Conservation (phyloP, 1,140 invertebrate species). For the Caenorhabditis brenneri region DNA sequence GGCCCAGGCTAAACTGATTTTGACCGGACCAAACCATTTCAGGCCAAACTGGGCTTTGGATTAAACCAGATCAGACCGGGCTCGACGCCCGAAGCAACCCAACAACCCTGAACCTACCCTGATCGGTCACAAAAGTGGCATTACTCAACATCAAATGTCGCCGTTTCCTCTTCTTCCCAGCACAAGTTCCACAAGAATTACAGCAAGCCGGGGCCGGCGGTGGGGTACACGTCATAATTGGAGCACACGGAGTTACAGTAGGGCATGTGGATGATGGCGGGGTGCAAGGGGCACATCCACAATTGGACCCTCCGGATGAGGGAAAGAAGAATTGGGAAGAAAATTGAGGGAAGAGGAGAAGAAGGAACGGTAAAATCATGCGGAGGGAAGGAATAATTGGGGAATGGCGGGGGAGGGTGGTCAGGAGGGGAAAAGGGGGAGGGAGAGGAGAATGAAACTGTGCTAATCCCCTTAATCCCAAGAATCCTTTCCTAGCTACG, state of each 20-base stretch:
- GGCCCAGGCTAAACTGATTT: too few relatives aligned
- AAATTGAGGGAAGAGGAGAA: neutral
- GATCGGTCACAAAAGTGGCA: slow-evolving; percentile 17
- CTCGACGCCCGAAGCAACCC: neutral
- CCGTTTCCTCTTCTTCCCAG: neutral
- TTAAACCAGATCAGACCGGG: too few relatives aligned
- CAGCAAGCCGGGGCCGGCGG: neutral
- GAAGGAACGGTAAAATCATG: neutral
- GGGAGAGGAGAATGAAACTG: neutral
- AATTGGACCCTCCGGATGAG: neutral
- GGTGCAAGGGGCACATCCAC: slow-evolving; percentile 24
- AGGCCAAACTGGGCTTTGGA: too few relatives aligned
- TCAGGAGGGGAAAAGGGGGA: neutral
- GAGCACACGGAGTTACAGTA: slow-evolving; percentile 8
- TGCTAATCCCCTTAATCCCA: slow-evolving; percentile 32
- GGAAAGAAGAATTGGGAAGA: neutral
- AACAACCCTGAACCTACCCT: neutral
- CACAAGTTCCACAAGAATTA: slow-evolving; percentile 34
- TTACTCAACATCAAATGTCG: slow-evolving; percentile 25
- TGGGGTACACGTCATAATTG: slow-evolving; percentile 25
- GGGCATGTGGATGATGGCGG: slow-evolving; percentile 6
- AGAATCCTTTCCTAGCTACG: too few relatives aligned
- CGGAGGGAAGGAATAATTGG: neutral
- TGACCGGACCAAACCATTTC: too few relatives aligned
- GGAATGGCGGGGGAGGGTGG: too few relatives aligned